Percentiles rank a stretch among this genome's conserved stretches.
Conservation (phyloP, 2,888 invertebrate genomes). For the Dicycla oo region DNA sequence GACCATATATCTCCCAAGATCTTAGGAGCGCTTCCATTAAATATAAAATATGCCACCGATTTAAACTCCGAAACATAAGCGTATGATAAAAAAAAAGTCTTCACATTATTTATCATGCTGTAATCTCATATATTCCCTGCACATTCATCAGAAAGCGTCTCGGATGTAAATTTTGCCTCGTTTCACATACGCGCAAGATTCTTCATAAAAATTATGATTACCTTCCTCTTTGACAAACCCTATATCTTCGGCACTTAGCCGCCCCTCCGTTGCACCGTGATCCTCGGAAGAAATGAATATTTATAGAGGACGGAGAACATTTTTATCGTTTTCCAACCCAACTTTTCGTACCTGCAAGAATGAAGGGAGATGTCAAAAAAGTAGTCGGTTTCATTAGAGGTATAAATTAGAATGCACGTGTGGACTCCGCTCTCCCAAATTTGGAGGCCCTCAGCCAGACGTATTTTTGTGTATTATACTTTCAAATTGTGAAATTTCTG, state of each 20-base stretch:
- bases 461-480: slow-evolving; percentile 86
- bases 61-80: slow-evolving; percentile 62
- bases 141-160: slow-evolving; percentile 68
- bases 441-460: slow-evolving; percentile 69
- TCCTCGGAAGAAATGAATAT: slow-evolving; percentile 82
- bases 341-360: slow-evolving; percentile 78
- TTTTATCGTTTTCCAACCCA: slow-evolving; percentile 81
- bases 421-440: slow-evolving; percentile 76
- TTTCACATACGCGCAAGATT: slow-evolving; percentile 65
- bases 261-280: slow-evolving; percentile 66
- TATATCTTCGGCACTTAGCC: slow-evolving; percentile 82
- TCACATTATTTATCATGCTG: slow-evolving; percentile 69
- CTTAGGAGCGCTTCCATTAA: slow-evolving; percentile 59
- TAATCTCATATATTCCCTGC: slow-evolving; percentile 67
- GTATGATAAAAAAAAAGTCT: slow-evolving; percentile 64
- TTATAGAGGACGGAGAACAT: slow-evolving; percentile 80
- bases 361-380: slow-evolving; percentile 78
- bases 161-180: slow-evolving; percentile 69
- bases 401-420: slow-evolving; percentile 84
- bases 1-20: slow-evolving; percentile 54
- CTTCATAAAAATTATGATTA: slow-evolving; percentile 86
- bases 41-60: slow-evolving; percentile 64
- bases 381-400: slow-evolving; percentile 84
- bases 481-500: slow-evolving; percentile 82
- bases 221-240: slow-evolving; percentile 81